phyloP scores from a whole-genome alignment of 2,888 invertebrate species.

The Tiliacea aurago region DNA sequence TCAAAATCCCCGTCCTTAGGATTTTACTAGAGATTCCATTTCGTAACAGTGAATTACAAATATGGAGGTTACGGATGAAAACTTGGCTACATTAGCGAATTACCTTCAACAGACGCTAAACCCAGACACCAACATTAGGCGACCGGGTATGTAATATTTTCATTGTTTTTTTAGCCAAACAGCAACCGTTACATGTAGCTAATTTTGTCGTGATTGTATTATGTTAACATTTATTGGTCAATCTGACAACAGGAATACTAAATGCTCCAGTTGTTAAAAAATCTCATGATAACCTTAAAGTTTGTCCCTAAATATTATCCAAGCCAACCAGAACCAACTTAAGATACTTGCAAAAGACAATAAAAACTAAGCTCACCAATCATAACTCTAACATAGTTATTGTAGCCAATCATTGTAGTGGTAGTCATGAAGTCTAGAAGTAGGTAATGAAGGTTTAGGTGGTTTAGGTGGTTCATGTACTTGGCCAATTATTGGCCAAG shows the following conservation, averaged over 20 bases:
- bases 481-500: too few relatives aligned
- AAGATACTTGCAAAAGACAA: too few relatives aligned
- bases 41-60: conserved; percentile 5
- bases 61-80: conserved; percentile 97
- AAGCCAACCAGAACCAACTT: too few relatives aligned
- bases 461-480: too few relatives aligned
- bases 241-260: neutral
- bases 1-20: neutral
- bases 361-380: neutral
- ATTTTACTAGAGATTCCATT: neutral
- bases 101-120: conserved; percentile 97
- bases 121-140: conserved; percentile 94
- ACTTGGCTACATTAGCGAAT: conserved; percentile 94
- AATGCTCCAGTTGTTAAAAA: neutral
- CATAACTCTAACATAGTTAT: neutral
- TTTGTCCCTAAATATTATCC: neutral
- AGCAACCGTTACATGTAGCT: neutral
- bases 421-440: neutral
- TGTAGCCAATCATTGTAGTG: neutral
- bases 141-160: conserved; percentile 93
- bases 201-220: neutral
- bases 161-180: conserved; percentile 11
- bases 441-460: too few relatives aligned
- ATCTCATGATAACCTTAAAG: conserved; percentile 24
- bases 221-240: neutral